Evolutionary conservation across 2,888 invertebrate genomes (phyloP).

Genomic region (Sinohyriopsis cumingii): DNA sequence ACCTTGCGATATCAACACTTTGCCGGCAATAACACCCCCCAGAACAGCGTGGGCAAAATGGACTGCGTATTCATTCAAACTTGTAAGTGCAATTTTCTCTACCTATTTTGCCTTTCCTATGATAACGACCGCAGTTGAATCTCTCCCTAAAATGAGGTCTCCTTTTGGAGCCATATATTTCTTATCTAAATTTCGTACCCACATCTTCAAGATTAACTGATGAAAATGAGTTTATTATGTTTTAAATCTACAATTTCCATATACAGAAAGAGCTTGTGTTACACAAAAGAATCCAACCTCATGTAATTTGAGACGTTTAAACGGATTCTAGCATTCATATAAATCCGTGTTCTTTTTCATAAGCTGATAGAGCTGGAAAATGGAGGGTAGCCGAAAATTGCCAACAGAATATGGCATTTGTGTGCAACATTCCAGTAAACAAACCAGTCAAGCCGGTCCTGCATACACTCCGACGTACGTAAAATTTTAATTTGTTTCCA

Average conservation of each 20-base stretch:
- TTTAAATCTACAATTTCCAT: no score
- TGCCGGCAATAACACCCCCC: constrained; percentile 22
- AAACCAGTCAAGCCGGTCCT: constrained; percentile 27
- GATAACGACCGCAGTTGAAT: no score
- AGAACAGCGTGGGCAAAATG: constrained; percentile 28
- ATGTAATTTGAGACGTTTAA: no score
- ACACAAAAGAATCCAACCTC: no score
- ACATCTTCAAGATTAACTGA: no score
- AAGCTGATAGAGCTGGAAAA: constrained; percentile 42
- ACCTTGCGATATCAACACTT: constrained; percentile 33
- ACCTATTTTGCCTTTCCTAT: no score
- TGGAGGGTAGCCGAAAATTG: constrained; percentile 48
- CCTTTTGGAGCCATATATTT: not conserved
- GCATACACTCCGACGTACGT: constrained; percentile 42
- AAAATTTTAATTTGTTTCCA: not conserved
- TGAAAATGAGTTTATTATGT: no score
- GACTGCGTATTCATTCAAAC: constrained; percentile 51
- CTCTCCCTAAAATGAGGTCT: no score
- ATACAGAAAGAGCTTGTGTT: no score
- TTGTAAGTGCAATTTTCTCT: constrained; percentile 23
- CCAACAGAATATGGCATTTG: constrained; percentile 32
- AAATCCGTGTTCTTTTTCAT: no score
- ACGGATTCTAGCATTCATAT: no score
- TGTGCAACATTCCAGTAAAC: constrained; percentile 48
- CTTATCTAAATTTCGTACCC: not conserved